Percentiles rank a stretch among this genome's conserved stretches.
Conservation (phyloP, 2,797 vertebrate species). For the Parotocinclus haroldoi region DNA sequence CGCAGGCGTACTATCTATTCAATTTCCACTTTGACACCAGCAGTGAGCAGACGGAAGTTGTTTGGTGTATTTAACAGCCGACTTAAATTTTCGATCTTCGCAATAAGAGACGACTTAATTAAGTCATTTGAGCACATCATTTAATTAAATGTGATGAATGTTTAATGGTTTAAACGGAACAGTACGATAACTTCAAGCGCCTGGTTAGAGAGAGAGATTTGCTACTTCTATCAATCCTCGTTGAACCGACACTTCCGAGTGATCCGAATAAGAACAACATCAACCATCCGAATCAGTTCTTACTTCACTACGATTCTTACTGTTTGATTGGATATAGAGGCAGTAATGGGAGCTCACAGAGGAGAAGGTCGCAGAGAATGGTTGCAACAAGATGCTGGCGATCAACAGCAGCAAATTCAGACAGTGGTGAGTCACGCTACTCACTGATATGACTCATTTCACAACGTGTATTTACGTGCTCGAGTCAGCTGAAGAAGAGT, state of each 20-base stretch:
- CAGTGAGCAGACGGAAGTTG: too few species aligned
- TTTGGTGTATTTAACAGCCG: not conserved
- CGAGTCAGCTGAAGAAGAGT: not conserved
- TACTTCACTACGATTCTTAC: not conserved
- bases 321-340: not conserved
- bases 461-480: not conserved
- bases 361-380: constrained; percentile 70
- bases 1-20: constrained; percentile 10
- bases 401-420: constrained; percentile 57
- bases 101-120: not conserved
- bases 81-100: not conserved
- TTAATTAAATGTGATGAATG: constrained; percentile 1
- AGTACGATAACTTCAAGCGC: not conserved
- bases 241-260: too few species aligned
- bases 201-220: too few species aligned
- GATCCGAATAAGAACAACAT: not conserved
- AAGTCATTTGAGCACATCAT: too few species aligned
- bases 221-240: not conserved
- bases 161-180: not conserved
- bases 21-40: constrained; percentile 32
- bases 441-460: not conserved
- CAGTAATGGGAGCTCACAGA: constrained; percentile 71
- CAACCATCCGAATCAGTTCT: not conserved
- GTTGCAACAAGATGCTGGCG: constrained; percentile 61
- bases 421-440: constrained; percentile 50